Evolutionary conservation across 2,888 invertebrate species (phyloP).

Genomic region (Trissoscelio sp.): DNA sequence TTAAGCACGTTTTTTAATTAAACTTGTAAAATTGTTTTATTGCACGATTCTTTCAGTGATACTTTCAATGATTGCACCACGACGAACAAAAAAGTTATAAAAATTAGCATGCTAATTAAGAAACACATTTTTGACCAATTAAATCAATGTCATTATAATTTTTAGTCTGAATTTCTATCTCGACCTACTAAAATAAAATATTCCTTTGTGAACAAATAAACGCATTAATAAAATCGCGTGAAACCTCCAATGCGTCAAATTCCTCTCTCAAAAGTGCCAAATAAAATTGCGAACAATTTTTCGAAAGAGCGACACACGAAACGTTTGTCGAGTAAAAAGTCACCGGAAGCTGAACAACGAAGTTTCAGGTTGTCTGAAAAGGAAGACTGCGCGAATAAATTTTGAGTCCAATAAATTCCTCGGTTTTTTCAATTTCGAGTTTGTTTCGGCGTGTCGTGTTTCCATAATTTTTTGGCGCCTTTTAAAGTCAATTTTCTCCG

Average conservation of each 20-base stretch:
- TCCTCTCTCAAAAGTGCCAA: background rate
- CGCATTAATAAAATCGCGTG: too few relatives aligned
- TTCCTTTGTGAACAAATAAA: too few relatives aligned
- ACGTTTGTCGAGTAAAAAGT: background rate
- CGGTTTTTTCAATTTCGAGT: conserved; percentile 26
- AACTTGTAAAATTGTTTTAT: background rate
- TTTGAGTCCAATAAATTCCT: conserved; percentile 15
- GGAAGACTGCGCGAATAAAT: conserved; percentile 36
- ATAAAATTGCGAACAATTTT: background rate
- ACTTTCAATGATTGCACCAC: conserved; percentile 2
- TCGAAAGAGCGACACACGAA: background rate
- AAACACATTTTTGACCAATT: background rate
- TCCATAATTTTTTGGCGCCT: conserved; percentile 24
- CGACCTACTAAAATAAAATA: too few relatives aligned
- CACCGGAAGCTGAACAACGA: conserved; percentile 19
- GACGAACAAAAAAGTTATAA: background rate
- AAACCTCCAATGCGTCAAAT: background rate
- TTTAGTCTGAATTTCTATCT: too few relatives aligned
- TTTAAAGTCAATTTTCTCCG: conserved; percentile 32
- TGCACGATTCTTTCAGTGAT: background rate
- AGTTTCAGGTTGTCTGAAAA: conserved; percentile 50
- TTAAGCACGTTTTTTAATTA: background rate
- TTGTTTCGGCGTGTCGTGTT: conserved; percentile 15
- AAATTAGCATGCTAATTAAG: background rate
- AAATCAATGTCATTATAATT: too few relatives aligned